These are phyloP conservation scores for Magallana nippona DNA, from an alignment of 2,888 invertebrate genomes.

Conservation along the genomic window DNA sequence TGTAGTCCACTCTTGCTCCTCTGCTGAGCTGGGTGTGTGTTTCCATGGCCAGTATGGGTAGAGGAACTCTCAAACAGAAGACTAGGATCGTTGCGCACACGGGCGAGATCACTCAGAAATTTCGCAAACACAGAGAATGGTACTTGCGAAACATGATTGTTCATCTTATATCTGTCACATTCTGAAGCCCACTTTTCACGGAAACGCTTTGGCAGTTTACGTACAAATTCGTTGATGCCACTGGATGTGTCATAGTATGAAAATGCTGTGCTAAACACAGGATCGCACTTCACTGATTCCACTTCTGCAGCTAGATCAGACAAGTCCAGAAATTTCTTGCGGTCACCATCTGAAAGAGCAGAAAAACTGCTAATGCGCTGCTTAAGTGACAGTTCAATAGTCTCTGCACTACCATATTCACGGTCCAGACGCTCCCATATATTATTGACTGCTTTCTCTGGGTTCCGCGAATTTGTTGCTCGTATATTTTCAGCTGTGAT, in stretches of 20 bases:
- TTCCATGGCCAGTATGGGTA: too few species aligned
- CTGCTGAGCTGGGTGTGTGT: background rate
- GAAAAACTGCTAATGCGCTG: too few species aligned
- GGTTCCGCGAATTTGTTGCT: too few species aligned
- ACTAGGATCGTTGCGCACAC: slow-evolving; percentile 37
- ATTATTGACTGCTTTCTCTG: too few species aligned
- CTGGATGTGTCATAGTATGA: slow-evolving; percentile 38
- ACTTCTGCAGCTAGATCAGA: slow-evolving; percentile 36
- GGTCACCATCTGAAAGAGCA: too few species aligned
- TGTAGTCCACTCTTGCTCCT: background rate
- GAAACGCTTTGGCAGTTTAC: slow-evolving; percentile 33
- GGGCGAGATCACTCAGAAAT: slow-evolving; percentile 15
- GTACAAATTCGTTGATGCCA: too few species aligned
- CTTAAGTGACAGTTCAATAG: too few species aligned
- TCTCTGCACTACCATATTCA: too few species aligned
- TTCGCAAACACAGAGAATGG: slow-evolving; percentile 21
- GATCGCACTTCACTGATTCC: slow-evolving; percentile 21
- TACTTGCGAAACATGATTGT: slow-evolving; percentile 2
- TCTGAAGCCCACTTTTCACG: slow-evolving; percentile 35
- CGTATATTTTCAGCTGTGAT: too few species aligned
- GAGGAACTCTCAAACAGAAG: slow-evolving; percentile 10
- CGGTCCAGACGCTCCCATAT: too few species aligned
- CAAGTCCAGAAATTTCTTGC: too few species aligned
- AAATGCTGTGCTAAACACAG: slow-evolving; percentile 11
- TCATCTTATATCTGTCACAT: slow-evolving; percentile 34